Base-by-base conservation (phyloP, 2,888 invertebrate genomes). In the Tipula unca region DNA sequence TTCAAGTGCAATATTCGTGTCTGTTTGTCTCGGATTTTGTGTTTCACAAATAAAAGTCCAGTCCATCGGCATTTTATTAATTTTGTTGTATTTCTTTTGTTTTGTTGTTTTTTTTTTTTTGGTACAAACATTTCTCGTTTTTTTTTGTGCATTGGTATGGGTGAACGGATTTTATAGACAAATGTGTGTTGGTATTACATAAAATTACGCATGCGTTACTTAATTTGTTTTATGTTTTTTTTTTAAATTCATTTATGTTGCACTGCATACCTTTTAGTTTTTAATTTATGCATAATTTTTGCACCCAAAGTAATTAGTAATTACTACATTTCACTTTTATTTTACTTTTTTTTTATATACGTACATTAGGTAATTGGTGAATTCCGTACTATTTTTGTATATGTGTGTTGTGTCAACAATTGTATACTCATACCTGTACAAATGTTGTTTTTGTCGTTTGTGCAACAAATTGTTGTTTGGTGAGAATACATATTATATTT, bases 121-220 rank as follows among this genome's bases (percentile, higher is more conserved):
- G 35, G 29, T 84, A 69, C 69, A 69, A 69, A 69, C 69, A 69
- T 25, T 69, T 69, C 69, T 69, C 14, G 69, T 25, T 69, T 69
- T 48, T 48, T 48, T 48, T 69, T 10, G 10, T 25, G 13, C 13
- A 10, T 20, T 69, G 20, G 69, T 69, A 25, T 69, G 6, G 10
- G 69, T 69, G 25, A 69, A 25, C 69, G 69, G 25, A 69, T 69
- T 69, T 69, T 54, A 3, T 54, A 10, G 10, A 13, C 13, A 39
- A 10, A 10, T 54, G n/a, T 17, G 17, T 69, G 69, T 69, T 69
- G 69, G 25, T 20, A 69, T 69, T 69, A 69, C 69, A 69, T 69
- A 69, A 69, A 69, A 69, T 69, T 69, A 69, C 69, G 69, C 69
- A 69, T 69, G 69, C 69, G 69, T 69, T 69, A 69, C 69, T 69